phyloP scores from a whole-genome alignment of 35 echinoderm and acorn worm species.

The Patiria miniata region DNA sequence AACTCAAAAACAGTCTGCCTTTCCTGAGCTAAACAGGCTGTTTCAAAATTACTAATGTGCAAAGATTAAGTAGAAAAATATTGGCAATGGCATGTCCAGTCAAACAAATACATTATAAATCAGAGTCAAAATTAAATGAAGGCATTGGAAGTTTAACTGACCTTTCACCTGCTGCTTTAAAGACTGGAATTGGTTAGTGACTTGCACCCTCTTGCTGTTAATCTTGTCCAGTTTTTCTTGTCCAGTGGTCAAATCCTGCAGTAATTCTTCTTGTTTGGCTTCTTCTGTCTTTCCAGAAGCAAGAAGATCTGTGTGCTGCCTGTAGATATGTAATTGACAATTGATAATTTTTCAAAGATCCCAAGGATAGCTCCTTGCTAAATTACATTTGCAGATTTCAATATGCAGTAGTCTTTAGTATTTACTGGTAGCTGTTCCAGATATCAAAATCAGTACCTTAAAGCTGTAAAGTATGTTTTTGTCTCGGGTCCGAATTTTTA shows the following conservation, averaged over 20 bases:
- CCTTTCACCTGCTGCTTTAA: slow-evolving; percentile 86
- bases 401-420: not conserved
- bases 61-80: no score
- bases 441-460: not conserved
- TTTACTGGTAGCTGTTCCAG: not conserved
- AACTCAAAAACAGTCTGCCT: no score
- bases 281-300: slow-evolving; percentile 29
- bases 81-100: no score
- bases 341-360: no score
- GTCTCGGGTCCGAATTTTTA: no score
- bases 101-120: no score
- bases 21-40: no score
- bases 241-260: slow-evolving; percentile 44
- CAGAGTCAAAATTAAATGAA: no score
- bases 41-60: no score
- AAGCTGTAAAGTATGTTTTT: no score
- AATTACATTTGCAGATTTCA: not conserved
- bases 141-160: slow-evolving; percentile 32
- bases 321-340: not conserved
- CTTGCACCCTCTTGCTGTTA: slow-evolving; percentile 42
- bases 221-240: slow-evolving; percentile 43
- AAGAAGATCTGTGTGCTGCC: slow-evolving; percentile 7
- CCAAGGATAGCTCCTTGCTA: not conserved
- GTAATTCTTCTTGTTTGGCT: slow-evolving; percentile 54
- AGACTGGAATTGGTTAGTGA: slow-evolving; percentile 58